phyloP scores from a whole-genome alignment of 2,113 vertebrate genomes.

The Pelecanoides urinatrix region DNA sequence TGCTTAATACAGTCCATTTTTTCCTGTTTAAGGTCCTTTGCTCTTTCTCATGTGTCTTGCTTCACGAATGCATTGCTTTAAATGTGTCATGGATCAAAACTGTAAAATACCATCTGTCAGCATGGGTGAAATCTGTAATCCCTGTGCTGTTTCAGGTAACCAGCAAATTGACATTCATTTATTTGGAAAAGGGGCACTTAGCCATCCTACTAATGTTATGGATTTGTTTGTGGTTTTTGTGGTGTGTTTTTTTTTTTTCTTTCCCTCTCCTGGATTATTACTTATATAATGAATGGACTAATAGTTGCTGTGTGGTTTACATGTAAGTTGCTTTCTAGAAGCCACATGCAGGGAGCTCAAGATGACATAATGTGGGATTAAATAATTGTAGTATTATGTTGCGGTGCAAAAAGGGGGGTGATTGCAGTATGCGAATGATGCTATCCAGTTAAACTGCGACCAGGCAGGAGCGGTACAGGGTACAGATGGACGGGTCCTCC shows the following conservation, averaged over 20 bases:
- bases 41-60: background rate
- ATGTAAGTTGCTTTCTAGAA: background rate
- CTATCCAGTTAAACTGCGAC: background rate
- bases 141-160: constrained; percentile 9
- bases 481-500: background rate
- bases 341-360: background rate
- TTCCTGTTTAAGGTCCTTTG: background rate
- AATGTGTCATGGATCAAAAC: background rate
- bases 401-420: background rate
- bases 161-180: background rate
- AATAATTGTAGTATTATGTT: background rate
- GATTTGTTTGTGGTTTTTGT: background rate
- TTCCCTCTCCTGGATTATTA: background rate
- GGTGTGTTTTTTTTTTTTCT: too few species aligned
- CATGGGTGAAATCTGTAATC: background rate
- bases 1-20: background rate
- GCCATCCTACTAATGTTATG: background rate
- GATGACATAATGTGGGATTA: background rate
- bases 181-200: background rate
- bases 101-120: background rate
- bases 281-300: background rate
- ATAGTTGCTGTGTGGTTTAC: background rate
- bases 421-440: background rate
- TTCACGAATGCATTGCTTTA: background rate
- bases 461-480: background rate